These are phyloP conservation scores for Petaurus breviceps DNA, from an alignment of 2,113 vertebrate species.

Conservation along the genomic window DNA sequence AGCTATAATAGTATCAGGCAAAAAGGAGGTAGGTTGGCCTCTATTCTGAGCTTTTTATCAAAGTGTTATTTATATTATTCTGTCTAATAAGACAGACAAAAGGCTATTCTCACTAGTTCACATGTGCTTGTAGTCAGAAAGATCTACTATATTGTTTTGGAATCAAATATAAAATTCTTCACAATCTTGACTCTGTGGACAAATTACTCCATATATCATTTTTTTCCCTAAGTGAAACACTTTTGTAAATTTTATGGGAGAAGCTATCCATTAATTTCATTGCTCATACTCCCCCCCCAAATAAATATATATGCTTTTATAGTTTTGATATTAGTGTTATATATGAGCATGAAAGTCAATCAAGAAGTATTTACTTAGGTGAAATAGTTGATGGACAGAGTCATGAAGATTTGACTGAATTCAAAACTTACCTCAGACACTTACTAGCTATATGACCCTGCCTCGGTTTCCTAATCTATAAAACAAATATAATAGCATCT, in stretches of 20 bases:
- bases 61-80: background rate
- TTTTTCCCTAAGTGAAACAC: conserved; percentile 7
- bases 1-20: conserved; percentile 88
- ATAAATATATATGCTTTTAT: background rate
- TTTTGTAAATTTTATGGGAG: conserved; percentile 18
- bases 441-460: background rate
- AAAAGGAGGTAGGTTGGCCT: conserved; percentile 85
- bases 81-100: background rate
- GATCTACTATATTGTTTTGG: background rate
- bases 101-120: background rate
- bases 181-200: background rate
- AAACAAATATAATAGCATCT: background rate
- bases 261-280: background rate
- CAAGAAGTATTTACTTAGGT: background rate
- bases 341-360: background rate
- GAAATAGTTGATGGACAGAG: background rate
- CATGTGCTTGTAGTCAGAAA: background rate
- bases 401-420: background rate
- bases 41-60: background rate
- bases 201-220: background rate
- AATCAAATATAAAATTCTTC: conserved; percentile 1
- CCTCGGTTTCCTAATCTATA: too few relatives aligned
- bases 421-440: background rate
- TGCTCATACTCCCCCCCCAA: background rate
- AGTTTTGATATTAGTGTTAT: conserved; percentile 10